phyloP scores from a whole-genome alignment of 2,797 vertebrate species.

The Alectoris magna region DNA sequence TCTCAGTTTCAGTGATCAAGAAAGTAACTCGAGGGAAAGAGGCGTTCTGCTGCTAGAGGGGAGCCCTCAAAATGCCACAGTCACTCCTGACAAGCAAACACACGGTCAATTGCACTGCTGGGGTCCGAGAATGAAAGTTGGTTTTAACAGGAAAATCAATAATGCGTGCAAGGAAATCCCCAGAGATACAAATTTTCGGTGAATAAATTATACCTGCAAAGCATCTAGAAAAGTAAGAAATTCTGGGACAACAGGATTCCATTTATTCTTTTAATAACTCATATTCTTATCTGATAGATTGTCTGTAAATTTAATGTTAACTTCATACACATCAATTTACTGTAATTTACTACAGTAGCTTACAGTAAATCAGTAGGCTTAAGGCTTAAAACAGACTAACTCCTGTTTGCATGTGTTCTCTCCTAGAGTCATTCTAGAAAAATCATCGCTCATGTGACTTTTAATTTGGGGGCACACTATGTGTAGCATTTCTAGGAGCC shows the following conservation, averaged over 20 bases:
- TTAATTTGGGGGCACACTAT: background rate
- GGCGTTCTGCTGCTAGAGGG: fast-evolving
- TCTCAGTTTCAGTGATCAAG: background rate
- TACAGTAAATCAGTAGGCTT: background rate
- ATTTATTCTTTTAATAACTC: background rate
- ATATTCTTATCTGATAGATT: background rate
- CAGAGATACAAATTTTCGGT: background rate
- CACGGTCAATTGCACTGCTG: fast-evolving
- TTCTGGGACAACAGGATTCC: fast-evolving
- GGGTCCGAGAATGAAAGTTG: background rate
- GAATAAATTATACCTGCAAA: background rate
- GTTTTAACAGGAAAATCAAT: background rate
- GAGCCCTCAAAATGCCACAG: background rate
- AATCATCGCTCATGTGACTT: background rate
- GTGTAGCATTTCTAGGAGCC: background rate
- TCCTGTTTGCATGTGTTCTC: background rate
- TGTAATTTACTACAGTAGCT: background rate
- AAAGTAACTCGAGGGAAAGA: background rate
- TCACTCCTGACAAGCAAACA: background rate
- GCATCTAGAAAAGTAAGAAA: background rate
- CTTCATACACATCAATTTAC: background rate
- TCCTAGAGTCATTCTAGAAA: background rate
- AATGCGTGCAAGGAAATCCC: background rate
- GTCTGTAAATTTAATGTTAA: background rate
- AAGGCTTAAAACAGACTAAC: background rate